phyloP scores from a whole-genome alignment of 2,113 vertebrate species.

The Glareola pratincola region DNA sequence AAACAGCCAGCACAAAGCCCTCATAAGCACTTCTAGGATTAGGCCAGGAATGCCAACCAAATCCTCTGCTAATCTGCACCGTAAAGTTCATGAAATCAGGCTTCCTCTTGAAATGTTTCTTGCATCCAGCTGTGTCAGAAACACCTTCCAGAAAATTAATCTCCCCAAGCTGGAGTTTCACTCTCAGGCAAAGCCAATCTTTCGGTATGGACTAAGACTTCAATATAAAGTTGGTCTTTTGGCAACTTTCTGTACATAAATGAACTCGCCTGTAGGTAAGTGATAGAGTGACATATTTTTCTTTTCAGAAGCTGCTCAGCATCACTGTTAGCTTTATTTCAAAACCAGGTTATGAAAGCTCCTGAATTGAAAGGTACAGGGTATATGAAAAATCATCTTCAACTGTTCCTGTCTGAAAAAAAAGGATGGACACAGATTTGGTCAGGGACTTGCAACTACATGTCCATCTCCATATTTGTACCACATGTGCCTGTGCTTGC shows the following conservation, averaged over 20 bases:
- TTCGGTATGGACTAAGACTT: neutral
- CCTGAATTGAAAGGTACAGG: neutral
- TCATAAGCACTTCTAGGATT: neutral
- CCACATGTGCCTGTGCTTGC: neutral
- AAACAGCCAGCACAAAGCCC: neutral
- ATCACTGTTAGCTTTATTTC: neutral
- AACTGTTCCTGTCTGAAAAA: neutral
- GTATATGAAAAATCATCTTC: neutral
- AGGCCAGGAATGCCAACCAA: slow-evolving; percentile 1
- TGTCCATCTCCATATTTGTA: neutral
- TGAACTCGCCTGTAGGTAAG: neutral
- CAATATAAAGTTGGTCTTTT: neutral
- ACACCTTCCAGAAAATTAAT: neutral
- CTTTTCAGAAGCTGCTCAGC: neutral
- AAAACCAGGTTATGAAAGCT: neutral
- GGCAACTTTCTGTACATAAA: neutral
- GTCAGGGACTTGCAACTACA: neutral
- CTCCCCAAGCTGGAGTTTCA: neutral
- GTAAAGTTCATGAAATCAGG: neutral
- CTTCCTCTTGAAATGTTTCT: neutral
- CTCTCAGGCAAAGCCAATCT: neutral
- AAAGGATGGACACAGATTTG: neutral
- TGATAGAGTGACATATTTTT: neutral
- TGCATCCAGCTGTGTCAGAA: neutral
- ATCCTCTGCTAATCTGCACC: slow-evolving; percentile 14